Conservation (phyloP, 2,113 vertebrate species). For the Falcunculus frontatus region DNA sequence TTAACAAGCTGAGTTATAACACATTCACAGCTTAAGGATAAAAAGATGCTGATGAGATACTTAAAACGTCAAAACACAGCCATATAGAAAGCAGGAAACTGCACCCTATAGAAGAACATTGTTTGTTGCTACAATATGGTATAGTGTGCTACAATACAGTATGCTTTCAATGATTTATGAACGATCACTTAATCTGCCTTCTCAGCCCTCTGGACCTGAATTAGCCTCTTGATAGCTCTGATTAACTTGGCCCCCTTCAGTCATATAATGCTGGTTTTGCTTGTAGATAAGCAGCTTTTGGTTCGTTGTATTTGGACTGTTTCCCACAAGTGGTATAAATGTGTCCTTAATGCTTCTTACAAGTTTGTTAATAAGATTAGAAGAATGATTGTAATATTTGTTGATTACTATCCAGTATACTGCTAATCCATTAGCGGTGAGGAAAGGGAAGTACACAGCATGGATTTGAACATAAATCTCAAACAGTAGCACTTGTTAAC, state of each 20-base stretch:
- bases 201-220: conserved; percentile 22
- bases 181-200: background rate
- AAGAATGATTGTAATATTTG: conserved; percentile 68
- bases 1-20: background rate
- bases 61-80: conserved; percentile 43
- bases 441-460: conserved; percentile 47
- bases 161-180: conserved; percentile 24
- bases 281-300: conserved; percentile 64
- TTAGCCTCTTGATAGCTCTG: conserved; percentile 37
- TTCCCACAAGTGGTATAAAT: conserved; percentile 72
- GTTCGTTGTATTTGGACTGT: conserved; percentile 71
- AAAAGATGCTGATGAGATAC: conserved; percentile 17
- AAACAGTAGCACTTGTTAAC: conserved; percentile 75
- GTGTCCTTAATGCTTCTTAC: conserved; percentile 71
- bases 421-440: conserved; percentile 12
- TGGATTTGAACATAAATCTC: conserved; percentile 62
- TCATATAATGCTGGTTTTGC: conserved; percentile 27
- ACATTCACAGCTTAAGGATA: background rate
- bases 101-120: conserved; percentile 14
- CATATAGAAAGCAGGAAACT: conserved; percentile 24
- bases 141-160: background rate
- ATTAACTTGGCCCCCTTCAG: conserved; percentile 33
- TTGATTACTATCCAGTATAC: conserved; percentile 56
- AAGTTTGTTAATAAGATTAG: conserved; percentile 68
- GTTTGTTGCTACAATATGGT: background rate